These are phyloP conservation scores for Eurosta solidaginis DNA, from an alignment of 1,140 invertebrate species.

Conservation along the genomic window DNA sequence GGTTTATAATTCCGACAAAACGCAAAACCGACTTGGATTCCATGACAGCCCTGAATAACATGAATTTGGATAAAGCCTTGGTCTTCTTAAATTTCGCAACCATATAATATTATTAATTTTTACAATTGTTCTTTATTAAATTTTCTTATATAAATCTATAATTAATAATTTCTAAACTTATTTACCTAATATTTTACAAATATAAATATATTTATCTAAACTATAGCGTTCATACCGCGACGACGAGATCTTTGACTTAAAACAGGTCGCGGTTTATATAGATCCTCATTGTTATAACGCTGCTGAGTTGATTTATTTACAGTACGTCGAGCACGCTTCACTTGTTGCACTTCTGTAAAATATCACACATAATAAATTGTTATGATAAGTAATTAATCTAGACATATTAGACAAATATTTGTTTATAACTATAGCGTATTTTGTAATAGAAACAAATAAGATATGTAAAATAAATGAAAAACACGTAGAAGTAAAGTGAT, in stretches of 20 bases:
- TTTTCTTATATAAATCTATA: neutral
- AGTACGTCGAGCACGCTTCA: constrained; percentile 25
- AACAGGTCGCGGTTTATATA: constrained; percentile 71
- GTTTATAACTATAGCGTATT: neutral
- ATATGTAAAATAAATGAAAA: neutral
- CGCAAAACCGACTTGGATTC: too few relatives aligned
- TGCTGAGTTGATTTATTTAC: constrained; percentile 56
- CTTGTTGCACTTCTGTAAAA: constrained; percentile 12
- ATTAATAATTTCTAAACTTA: neutral
- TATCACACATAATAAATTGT: neutral
- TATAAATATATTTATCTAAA: neutral
- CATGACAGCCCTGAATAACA: too few relatives aligned
- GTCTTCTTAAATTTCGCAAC: too few relatives aligned
- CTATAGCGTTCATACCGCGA: constrained; percentile 47
- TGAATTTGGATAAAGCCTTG: too few relatives aligned
- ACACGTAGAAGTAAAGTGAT: neutral
- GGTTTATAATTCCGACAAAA: too few relatives aligned
- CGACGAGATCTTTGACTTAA: constrained; percentile 54
- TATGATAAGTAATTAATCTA: neutral
- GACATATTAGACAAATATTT: neutral
- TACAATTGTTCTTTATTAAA: neutral
- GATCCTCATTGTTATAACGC: constrained; percentile 69
- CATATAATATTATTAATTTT: too few relatives aligned
- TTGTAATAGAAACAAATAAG: neutral
- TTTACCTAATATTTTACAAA: neutral